These are phyloP conservation scores for Blennius ocellaris DNA, from an alignment of 2,113 vertebrate genomes.

Conservation along the genomic window DNA sequence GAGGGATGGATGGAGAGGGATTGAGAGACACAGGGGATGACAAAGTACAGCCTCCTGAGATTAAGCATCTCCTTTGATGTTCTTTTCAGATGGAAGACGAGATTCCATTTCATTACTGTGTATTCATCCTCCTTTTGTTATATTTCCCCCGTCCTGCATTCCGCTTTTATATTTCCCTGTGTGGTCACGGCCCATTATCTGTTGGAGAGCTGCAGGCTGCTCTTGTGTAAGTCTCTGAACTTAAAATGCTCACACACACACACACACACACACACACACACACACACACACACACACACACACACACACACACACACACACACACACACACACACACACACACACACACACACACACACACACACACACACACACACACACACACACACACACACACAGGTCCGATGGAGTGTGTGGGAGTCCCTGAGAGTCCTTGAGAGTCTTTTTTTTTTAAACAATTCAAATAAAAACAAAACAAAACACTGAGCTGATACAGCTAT, in stretches of 20 bases:
- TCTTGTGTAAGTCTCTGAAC: slow-evolving; percentile 51
- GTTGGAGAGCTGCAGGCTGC: slow-evolving; percentile 48
- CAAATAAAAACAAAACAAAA: neutral
- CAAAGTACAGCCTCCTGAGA: slow-evolving; percentile 55
- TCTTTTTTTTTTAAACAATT: no score
- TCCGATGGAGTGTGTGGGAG: neutral
- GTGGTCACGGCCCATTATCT: slow-evolving; percentile 52
- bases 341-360: no score
- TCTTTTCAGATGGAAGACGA: slow-evolving; percentile 63
- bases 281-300: no score
- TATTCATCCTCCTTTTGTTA: slow-evolving; percentile 62
- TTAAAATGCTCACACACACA: slow-evolving; percentile 16
- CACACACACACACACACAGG: no score
- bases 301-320: no score
- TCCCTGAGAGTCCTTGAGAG: neutral
- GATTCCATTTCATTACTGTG: slow-evolving; percentile 57
- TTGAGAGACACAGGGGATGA: slow-evolving; percentile 49
- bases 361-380: no score
- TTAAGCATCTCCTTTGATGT: slow-evolving; percentile 68
- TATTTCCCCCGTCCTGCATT: neutral
- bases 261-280: no score
- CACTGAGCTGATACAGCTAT: neutral
- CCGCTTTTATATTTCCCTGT: slow-evolving; percentile 49
- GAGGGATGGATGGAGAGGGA: slow-evolving; percentile 53
- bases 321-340: no score